phyloP scores from a whole-genome alignment of 64 coral and sea anemone genomes.

The Montipora capricornis region DNA sequence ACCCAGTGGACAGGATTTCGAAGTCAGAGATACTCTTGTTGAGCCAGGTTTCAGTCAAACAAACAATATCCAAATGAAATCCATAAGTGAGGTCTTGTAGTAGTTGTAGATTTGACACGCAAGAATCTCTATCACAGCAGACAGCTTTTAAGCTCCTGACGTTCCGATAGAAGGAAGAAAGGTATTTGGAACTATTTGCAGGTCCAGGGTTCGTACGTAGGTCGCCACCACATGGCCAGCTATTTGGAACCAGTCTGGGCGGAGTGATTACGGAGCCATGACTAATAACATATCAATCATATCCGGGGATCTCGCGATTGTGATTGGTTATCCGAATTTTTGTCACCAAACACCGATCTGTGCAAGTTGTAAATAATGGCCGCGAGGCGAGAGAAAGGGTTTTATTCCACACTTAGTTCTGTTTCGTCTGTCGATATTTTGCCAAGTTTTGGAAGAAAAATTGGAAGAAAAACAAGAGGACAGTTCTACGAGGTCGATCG shows the following conservation, averaged over 20 bases:
- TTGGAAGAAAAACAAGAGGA: not conserved
- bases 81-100: no score
- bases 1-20: no score
- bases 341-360: not conserved
- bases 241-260: constrained; percentile 7
- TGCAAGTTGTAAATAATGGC: not conserved
- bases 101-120: no score
- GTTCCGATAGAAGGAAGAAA: no score
- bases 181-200: no score
- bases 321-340: not conserved
- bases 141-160: no score
- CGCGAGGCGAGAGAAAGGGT: constrained; percentile 10
- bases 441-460: not conserved
- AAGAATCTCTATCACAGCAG: no score
- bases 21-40: no score
- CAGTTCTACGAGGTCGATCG: constrained; percentile 21
- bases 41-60: no score
- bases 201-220: no score
- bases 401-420: not conserved
- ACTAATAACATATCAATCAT: constrained; percentile 15
- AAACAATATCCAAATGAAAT: no score
- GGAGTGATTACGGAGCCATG: not conserved
- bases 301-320: not conserved
- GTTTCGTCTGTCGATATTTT: constrained; percentile 22
- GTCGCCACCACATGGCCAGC: not conserved